phyloP scores from a whole-genome alignment of 2,888 invertebrate genomes.

The Siphonodentalium dalli region DNA sequence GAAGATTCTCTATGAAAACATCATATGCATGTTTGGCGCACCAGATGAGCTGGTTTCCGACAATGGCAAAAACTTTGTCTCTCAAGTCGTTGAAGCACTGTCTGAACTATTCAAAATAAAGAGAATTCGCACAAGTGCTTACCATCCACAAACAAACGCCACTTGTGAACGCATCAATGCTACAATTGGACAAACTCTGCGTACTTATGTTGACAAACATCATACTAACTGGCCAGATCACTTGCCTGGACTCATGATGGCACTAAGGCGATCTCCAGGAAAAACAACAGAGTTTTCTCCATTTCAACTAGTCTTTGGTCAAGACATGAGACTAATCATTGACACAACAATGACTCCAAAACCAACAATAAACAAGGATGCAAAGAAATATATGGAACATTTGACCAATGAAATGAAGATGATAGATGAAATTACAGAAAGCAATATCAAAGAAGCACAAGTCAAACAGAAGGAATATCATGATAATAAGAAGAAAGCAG shows the following conservation, averaged over 20 bases:
- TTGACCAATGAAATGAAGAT: no score
- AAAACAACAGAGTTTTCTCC: no score
- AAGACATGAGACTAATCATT: no score
- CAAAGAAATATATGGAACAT: no score
- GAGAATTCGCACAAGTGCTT: conserved; percentile 4
- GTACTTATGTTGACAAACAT: conserved; percentile 23
- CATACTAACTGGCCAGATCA: conserved; percentile 24
- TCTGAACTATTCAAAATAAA: conserved; percentile 22
- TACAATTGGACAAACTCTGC: conserved; percentile 20
- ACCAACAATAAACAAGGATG: no score
- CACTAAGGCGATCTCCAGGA: conserved; percentile 20
- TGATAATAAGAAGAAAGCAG: no score
- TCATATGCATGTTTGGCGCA: conserved; percentile 16
- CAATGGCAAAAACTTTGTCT: conserved; percentile 11
- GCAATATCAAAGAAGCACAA: no score
- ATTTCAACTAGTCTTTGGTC: no score
- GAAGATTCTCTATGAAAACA: conserved; percentile 4
- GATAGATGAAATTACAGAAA: no score
- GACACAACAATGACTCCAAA: no score
- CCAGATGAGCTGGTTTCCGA: conserved; percentile 15
- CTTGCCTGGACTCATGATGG: conserved; percentile 26
- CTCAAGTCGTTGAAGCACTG: conserved; percentile 12
- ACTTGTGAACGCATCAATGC: conserved; percentile 8
- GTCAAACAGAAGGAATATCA: no score
- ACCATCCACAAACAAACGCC: conserved; percentile 17